These are phyloP conservation scores for Hydrozoanthus gracilis DNA, from an alignment of 92 coral and sea anemone genomes.

Conservation along the genomic window DNA sequence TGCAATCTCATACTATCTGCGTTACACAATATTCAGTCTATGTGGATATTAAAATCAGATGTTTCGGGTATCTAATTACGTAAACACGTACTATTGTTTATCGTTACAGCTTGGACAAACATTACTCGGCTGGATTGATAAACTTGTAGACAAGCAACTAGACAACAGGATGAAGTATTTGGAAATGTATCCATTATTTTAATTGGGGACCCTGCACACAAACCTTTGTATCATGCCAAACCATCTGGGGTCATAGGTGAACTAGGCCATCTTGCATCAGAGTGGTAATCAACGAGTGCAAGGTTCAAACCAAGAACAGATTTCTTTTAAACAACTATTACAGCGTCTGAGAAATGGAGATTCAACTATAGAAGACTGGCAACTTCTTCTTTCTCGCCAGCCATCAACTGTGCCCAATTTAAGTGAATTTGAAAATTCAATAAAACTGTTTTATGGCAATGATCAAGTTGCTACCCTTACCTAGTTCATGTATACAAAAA, in stretches of 20 bases:
- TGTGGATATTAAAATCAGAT: too few relatives aligned
- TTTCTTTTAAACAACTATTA: slow-evolving; percentile 47
- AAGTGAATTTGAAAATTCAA: slow-evolving; percentile 57
- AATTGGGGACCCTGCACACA: slow-evolving; percentile 65
- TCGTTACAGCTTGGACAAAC: slow-evolving; percentile 65
- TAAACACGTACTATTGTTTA: too few relatives aligned
- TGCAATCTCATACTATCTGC: too few relatives aligned
- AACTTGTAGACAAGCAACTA: slow-evolving; percentile 63
- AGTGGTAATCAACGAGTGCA: slow-evolving; percentile 64
- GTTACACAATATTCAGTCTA: too few relatives aligned
- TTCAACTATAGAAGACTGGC: slow-evolving; percentile 64
- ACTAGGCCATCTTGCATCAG: slow-evolving; percentile 64
- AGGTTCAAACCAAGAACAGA: slow-evolving; percentile 51
- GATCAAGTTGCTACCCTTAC: slow-evolving; percentile 47
- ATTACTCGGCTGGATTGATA: slow-evolving; percentile 62
- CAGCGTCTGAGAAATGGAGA: slow-evolving; percentile 55
- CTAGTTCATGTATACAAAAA: too few relatives aligned
- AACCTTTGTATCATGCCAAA: slow-evolving; percentile 66
- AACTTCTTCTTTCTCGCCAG: slow-evolving; percentile 55
- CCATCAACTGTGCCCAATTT: slow-evolving; percentile 61
- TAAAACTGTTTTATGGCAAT: slow-evolving; percentile 52
- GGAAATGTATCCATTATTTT: slow-evolving; percentile 53
- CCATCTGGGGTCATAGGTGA: slow-evolving; percentile 67
- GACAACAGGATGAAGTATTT: slow-evolving; percentile 58
- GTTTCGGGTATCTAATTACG: too few relatives aligned